Evolutionary conservation across 2,888 invertebrate species (phyloP).

Genomic region (Eupsilia transversa): DNA sequence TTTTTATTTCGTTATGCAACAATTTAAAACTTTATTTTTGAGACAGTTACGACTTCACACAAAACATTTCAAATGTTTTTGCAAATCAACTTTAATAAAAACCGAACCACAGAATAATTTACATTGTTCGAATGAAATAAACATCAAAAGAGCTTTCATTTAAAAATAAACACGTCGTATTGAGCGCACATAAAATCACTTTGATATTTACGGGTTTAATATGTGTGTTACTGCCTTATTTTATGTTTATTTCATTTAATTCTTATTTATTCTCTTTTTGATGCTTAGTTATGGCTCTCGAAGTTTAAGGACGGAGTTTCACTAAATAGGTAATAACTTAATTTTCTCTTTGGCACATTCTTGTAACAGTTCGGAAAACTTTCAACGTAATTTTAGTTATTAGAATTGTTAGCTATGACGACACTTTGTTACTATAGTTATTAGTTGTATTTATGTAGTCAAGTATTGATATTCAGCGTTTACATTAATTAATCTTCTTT

Average conservation of each 20-base stretch:
- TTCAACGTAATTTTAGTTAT: conserved; percentile 29
- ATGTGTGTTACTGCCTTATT: conserved; percentile 25
- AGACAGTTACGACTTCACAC: background rate
- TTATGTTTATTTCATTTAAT: conserved; percentile 37
- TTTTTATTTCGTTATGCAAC: background rate
- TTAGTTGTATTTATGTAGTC: background rate
- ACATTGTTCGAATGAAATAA: conserved; percentile 35
- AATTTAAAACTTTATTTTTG: conserved; percentile 36
- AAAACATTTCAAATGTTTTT: background rate
- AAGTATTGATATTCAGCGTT: background rate
- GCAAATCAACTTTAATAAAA: conserved; percentile 3
- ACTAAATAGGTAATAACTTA: conserved; percentile 47
- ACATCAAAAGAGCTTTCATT: conserved; percentile 42
- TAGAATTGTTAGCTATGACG: conserved; percentile 5
- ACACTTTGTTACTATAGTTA: conserved; percentile 7
- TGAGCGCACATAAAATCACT: conserved; percentile 41
- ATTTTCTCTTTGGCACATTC: conserved; percentile 44
- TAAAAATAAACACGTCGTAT: conserved; percentile 53
- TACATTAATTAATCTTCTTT: too few species aligned
- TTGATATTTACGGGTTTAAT: conserved; percentile 43
- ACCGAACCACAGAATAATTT: conserved; percentile 15
- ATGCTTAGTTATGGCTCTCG: conserved; percentile 51
- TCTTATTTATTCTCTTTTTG: conserved; percentile 49
- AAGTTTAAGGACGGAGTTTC: conserved; percentile 41
- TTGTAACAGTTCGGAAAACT: conserved; percentile 46